Conservation (phyloP, 1,140 invertebrate species). For the Cylas formicarius region DNA sequence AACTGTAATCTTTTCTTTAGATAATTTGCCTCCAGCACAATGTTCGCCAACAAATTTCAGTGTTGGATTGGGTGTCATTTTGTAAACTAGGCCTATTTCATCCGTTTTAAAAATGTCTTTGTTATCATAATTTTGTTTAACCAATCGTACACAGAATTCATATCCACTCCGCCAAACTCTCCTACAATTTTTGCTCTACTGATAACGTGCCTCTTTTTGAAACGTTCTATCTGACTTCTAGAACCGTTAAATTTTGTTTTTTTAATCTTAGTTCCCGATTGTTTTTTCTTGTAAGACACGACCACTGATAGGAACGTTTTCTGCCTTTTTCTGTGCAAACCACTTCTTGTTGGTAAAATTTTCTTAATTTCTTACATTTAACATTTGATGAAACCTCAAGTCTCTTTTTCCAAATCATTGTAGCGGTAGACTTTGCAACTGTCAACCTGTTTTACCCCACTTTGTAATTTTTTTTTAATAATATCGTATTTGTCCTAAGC, state of each 20-base stretch:
- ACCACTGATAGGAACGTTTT: slow-evolving; percentile 17
- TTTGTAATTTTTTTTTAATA: too few relatives aligned
- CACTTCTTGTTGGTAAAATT: too few relatives aligned
- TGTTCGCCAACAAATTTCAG: slow-evolving; percentile 32
- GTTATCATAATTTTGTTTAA: too few relatives aligned
- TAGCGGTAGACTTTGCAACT: too few relatives aligned
- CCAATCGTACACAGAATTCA: slow-evolving; percentile 10
- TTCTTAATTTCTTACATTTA: too few relatives aligned
- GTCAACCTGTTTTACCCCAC: too few relatives aligned
- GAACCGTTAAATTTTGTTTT: slow-evolving; percentile 10
- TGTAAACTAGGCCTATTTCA: too few relatives aligned
- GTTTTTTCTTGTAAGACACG: slow-evolving; percentile 21
- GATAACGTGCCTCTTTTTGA: slow-evolving; percentile 24
- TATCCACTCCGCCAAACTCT: slow-evolving; percentile 16
- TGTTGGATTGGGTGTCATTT: slow-evolving; percentile 36
- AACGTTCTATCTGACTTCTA: slow-evolving; percentile 20
- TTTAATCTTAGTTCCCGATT: slow-evolving; percentile 5
- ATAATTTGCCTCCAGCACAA: slow-evolving; percentile 38
- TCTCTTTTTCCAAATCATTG: too few relatives aligned
- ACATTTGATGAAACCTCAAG: too few relatives aligned
- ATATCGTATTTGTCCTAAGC: too few relatives aligned
- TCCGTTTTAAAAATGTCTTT: too few relatives aligned
- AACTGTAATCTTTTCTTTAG: slow-evolving; percentile 41
- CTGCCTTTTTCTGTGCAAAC: slow-evolving; percentile 5
- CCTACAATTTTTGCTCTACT: slow-evolving; percentile 17